A percentile compares a stretch with the other conserved stretches of the same genome.
Conservation (phyloP, 2,797 vertebrate genomes). For the Gymnocypris eckloni region DNA sequence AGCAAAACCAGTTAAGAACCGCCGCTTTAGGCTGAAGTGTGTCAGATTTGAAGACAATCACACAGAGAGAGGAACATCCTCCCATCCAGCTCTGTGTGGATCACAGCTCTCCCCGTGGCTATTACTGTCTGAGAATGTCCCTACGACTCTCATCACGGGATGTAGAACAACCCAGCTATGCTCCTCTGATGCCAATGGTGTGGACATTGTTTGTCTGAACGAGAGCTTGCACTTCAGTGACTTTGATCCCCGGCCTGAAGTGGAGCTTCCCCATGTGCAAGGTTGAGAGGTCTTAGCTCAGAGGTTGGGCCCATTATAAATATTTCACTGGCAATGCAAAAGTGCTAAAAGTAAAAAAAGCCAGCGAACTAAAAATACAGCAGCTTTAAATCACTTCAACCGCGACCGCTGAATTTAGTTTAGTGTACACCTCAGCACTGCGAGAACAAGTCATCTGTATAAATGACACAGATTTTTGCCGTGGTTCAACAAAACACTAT, state of each 20-base stretch:
- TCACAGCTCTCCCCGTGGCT: conserved; percentile 42
- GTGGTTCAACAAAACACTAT: conserved; percentile 26
- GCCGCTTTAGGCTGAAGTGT: conserved; percentile 35
- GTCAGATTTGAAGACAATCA: conserved; percentile 49
- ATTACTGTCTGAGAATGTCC: conserved; percentile 59
- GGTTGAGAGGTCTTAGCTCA: conserved; percentile 56
- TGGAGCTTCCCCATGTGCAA: conserved; percentile 49
- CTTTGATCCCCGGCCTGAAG: conserved; percentile 57
- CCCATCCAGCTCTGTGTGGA: conserved; percentile 41
- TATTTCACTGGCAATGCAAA: conserved; percentile 51
- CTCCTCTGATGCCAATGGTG: conserved; percentile 52
- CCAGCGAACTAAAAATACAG: conserved; percentile 57
- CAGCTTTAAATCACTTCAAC: conserved; percentile 56
- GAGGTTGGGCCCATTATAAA: conserved; percentile 51
- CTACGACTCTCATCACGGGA: conserved; percentile 48
- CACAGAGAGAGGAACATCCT: conserved; percentile 41
- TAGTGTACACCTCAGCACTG: conserved; percentile 30
- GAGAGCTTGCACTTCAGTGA: conserved; percentile 55
- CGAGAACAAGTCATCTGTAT: conserved; percentile 28
- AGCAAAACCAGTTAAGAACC: conserved; percentile 25
- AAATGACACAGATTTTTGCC: conserved; percentile 43
- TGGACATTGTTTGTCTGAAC: conserved; percentile 57
- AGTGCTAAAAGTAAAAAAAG: conserved; percentile 39
- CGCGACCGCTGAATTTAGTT: conserved; percentile 36
- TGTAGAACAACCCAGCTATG: conserved; percentile 48